These are phyloP conservation scores for Nineta flava DNA, from an alignment of 2,888 invertebrate species.

Conservation along the genomic window DNA sequence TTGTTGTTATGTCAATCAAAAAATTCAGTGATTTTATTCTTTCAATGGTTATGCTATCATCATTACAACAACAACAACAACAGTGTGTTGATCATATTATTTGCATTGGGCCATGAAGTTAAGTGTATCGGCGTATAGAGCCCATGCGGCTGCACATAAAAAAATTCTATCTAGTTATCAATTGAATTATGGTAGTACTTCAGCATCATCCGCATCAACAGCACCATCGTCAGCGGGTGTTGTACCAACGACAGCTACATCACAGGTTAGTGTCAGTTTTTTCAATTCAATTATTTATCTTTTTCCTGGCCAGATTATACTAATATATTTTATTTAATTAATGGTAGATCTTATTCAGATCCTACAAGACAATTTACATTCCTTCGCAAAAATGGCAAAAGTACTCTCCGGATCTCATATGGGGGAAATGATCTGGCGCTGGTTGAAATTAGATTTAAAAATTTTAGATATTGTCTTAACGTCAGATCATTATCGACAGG, in stretches of 20 bases:
- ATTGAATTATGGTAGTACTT: conserved; percentile 61
- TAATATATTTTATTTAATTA: background rate
- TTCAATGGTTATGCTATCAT: no score
- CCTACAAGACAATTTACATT: no score
- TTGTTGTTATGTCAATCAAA: no score
- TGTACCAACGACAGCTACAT: conserved; percentile 26
- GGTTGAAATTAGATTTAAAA: no score
- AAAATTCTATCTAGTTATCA: conserved; percentile 67
- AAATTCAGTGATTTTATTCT: no score
- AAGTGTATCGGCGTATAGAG: conserved; percentile 76
- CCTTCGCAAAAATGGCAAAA: no score
- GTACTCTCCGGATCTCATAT: no score
- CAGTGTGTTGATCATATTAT: background rate
- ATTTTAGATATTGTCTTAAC: no score
- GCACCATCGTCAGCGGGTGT: conserved; percentile 28
- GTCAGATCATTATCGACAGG: no score
- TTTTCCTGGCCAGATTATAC: conserved; percentile 8
- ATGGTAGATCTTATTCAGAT: no score
- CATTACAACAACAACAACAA: background rate
- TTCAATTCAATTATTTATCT: conserved; percentile 21
- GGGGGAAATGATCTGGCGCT: no score
- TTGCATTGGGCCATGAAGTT: conserved; percentile 47
- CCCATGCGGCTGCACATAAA: conserved; percentile 77
- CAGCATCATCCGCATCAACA: conserved; percentile 41
- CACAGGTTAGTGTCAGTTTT: conserved; percentile 42